Conservation (phyloP, 2,113 vertebrate genomes). For the Takifugu bimaculatus region DNA sequence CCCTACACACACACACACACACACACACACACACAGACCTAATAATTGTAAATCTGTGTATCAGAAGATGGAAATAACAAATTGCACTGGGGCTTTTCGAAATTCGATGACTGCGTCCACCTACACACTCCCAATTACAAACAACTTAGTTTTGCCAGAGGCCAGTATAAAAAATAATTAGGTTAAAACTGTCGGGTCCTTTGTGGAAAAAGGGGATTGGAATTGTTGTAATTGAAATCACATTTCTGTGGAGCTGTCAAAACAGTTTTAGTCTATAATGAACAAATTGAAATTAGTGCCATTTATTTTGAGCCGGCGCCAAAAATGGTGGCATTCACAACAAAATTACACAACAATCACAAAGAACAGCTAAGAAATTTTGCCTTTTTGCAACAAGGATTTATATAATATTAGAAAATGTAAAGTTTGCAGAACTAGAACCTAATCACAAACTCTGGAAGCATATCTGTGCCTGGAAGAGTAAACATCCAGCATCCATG, state of each 20-base stretch:
- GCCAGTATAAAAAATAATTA: not conserved
- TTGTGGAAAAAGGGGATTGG: not conserved
- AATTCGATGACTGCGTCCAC: slow-evolving; percentile 2
- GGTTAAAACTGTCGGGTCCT: not conserved
- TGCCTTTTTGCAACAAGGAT: too few relatives aligned
- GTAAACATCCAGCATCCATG: not conserved
- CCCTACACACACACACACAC: slow-evolving; percentile 1
- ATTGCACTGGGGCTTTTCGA: slow-evolving; percentile 39
- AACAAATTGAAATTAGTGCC: too few relatives aligned
- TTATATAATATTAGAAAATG: not conserved
- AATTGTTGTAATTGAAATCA: not conserved
- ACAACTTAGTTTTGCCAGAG: not conserved
- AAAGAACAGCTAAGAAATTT: too few relatives aligned
- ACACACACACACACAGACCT: slow-evolving; percentile 10
- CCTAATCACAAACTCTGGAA: slow-evolving; percentile 27
- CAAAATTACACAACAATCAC: too few relatives aligned
- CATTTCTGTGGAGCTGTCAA: not conserved
- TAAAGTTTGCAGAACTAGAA: slow-evolving; percentile 34
- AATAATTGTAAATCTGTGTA: not conserved
- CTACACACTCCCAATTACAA: not conserved
- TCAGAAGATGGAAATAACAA: slow-evolving; percentile 52
- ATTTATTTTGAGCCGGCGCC: too few relatives aligned
- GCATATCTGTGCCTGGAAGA: not conserved
- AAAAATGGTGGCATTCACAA: too few relatives aligned
- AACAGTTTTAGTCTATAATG: too few relatives aligned